These are phyloP conservation scores for Tanypteryx hageni DNA, from an alignment of 2,888 invertebrate species.

Conservation along the genomic window DNA sequence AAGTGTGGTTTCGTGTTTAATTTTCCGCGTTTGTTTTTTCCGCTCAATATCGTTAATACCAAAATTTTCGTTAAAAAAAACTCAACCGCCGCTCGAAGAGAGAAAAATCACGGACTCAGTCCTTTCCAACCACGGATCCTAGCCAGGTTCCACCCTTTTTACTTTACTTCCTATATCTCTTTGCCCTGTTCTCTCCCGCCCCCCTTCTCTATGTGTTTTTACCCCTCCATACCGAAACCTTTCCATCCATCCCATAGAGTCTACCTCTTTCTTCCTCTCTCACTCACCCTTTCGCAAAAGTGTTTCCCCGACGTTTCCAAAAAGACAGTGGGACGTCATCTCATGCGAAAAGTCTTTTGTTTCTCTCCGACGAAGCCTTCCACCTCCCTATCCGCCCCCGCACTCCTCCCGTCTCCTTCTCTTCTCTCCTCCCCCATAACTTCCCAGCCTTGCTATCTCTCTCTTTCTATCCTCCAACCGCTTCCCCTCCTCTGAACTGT, in stretches of 20 bases:
- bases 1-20: background rate
- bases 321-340: constrained; percentile 45
- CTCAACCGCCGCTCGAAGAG: background rate
- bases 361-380: constrained; percentile 4
- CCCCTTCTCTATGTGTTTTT: too few relatives aligned
- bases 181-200: too few relatives aligned
- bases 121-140: background rate
- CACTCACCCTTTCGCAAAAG: background rate
- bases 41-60: background rate
- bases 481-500: background rate
- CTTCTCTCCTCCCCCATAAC: background rate
- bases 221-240: too few relatives aligned
- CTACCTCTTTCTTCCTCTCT: background rate
- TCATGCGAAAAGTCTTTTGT: constrained; percentile 61
- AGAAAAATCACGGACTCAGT: background rate
- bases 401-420: background rate
- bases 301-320: constrained; percentile 35
- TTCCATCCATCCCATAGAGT: background rate
- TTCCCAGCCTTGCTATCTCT: too few relatives aligned
- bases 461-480: too few relatives aligned
- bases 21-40: background rate
- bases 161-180: background rate
- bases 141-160: background rate
- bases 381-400: background rate
- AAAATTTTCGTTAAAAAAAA: background rate